Evolutionary conservation across 1,140 invertebrate species (phyloP), one percentile per base, ranked within the genome.

Genomic region (Drosophila takahashii): DNA sequence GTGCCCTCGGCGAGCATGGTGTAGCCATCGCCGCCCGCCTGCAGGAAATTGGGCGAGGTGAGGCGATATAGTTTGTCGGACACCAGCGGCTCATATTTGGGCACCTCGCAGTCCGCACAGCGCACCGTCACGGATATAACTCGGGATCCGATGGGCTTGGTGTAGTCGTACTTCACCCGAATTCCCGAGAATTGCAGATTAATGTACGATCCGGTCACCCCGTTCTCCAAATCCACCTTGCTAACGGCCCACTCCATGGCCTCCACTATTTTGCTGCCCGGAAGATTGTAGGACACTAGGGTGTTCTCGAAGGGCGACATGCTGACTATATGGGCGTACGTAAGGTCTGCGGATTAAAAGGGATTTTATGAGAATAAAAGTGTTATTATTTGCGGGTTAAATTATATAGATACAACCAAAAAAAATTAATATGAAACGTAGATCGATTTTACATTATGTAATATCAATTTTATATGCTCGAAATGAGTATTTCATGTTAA

Each of bases 301-400:
- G 92, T 94, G 85, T 96, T 96, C 75, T 95, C 94, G 67, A 97
- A 97, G 1, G 96, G 96, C 16, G 94, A 92, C 11, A 94, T 93
- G 61, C 94, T 94, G 2, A 96, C 80, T 1, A 96, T 78, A 59
- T 95, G 95, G 41, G 94, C 95, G 27, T 94, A 95, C 9, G 95
- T 95, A 8, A 97, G 94, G 52, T 93, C 94, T 92, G 92, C 4
- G 50, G 13, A 39, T 42, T 22, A 22, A 22, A 22, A 22, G 1
- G 22, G 22, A 22, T 22, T 22, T 22, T 22, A 22, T 22, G 3
- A 22, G 22, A 22, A 22, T 22, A 22, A 22, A 22, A 22, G 1
- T 22, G 3, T 22, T 22, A 22, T 22, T 22, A 22, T 22, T 22
- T 22, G 22, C 22, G 22, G 22, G 3, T 22, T 22, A 22, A 22